phyloP scores from a whole-genome alignment of 1,140 invertebrate species.

The Drosophila lacteicornis region DNA sequence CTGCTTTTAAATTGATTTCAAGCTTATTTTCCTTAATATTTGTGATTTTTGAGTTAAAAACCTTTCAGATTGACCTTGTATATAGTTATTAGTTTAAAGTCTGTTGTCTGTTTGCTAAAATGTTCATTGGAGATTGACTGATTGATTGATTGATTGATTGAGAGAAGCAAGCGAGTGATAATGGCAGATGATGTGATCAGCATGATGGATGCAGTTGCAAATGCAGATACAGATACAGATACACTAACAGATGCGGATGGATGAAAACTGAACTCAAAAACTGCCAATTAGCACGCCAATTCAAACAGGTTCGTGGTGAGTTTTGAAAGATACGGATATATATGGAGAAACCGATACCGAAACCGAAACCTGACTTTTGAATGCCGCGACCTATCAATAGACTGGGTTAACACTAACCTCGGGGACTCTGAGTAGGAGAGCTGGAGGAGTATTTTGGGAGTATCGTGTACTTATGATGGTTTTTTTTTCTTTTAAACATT shows the following conservation, averaged over 20 bases:
- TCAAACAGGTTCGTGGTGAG: slow-evolving; percentile 29
- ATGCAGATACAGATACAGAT: slow-evolving; percentile 23
- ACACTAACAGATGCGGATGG: slow-evolving; percentile 45
- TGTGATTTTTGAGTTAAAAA: not conserved
- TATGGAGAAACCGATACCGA: not conserved
- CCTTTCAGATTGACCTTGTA: not conserved
- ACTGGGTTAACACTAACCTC: slow-evolving; percentile 61
- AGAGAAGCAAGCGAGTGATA: slow-evolving; percentile 42
- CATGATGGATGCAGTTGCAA: slow-evolving; percentile 27
- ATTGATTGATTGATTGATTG: slow-evolving; percentile 8
- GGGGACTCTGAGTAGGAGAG: slow-evolving; percentile 22
- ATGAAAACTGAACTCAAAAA: slow-evolving; percentile 57
- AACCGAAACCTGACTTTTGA: slow-evolving; percentile 27
- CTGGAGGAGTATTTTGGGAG: slow-evolving; percentile 9
- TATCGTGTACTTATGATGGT: slow-evolving; percentile 59
- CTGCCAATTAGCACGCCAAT: slow-evolving; percentile 77
- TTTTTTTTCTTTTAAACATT: slow-evolving; percentile 46
- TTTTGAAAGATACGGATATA: slow-evolving; percentile 18
- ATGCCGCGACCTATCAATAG: slow-evolving; percentile 21
- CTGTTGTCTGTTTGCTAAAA: slow-evolving; percentile 26
- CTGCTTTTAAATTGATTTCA: too few species aligned
- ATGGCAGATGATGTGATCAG: slow-evolving; percentile 39
- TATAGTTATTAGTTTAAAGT: slow-evolving; percentile 3
- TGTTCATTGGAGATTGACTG: slow-evolving; percentile 16
- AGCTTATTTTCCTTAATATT: too few species aligned